These are phyloP conservation scores for Nipponia nippon DNA, from an alignment of 2,113 vertebrate species.

Conservation along the genomic window DNA sequence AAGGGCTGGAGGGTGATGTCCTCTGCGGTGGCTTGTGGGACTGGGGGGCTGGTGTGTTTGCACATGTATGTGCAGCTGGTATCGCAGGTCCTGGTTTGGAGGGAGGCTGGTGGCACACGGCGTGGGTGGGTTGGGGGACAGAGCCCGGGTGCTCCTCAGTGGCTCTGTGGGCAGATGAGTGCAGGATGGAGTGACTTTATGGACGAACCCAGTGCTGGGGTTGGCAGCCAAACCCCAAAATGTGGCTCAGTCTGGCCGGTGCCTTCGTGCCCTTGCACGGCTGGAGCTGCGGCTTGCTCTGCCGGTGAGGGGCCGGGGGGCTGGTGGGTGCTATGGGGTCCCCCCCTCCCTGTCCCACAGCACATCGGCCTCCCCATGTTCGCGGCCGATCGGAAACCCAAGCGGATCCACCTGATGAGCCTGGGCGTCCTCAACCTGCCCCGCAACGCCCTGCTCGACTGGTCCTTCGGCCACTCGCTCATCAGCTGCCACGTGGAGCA, in stretches of 20 bases:
- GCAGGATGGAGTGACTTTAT: background rate
- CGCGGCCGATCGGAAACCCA: constrained; percentile 74
- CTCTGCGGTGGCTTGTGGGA: background rate
- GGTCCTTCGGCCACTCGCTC: constrained; percentile 88
- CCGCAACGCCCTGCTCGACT: constrained; percentile 84
- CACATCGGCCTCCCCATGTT: constrained; percentile 95
- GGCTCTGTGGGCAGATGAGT: background rate
- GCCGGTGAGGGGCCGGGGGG: background rate
- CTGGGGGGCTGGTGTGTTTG: background rate
- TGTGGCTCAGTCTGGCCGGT: background rate
- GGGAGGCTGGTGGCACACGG: background rate
- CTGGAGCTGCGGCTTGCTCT: background rate
- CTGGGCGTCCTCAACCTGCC: constrained; percentile 89
- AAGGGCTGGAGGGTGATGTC: background rate
- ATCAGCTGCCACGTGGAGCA: constrained; percentile 96
- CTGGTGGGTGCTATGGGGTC: fast-evolving
- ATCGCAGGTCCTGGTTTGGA: background rate
- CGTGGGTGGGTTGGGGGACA: background rate
- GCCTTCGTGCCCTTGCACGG: fast-evolving
- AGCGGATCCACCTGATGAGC: constrained; percentile 87
- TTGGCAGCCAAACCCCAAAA: background rate
- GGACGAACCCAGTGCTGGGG: background rate
- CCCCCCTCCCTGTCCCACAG: constrained; percentile 50
- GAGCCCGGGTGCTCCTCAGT: background rate
- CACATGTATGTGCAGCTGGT: background rate